Evolutionary conservation across 2,797 vertebrate species (phyloP).

Genomic region (Schizopygopsis malacanthus): DNA sequence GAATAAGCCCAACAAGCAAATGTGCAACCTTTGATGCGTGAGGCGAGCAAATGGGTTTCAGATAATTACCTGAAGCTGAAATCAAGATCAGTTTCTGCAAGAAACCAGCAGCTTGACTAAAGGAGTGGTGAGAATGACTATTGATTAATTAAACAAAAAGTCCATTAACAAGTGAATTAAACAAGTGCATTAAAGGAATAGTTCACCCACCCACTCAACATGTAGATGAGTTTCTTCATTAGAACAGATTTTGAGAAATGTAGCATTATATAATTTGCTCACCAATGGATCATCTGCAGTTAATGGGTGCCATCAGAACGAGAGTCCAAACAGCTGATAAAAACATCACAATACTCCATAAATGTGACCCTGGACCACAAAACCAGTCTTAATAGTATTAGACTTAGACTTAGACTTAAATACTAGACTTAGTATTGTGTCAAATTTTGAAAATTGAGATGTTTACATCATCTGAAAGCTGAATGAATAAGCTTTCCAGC

Average conservation of each 20-base stretch:
- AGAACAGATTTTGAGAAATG: not conserved
- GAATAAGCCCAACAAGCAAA: conserved; percentile 6
- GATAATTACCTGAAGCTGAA: conserved; percentile 32
- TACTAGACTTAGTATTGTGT: no score
- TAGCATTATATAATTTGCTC: not conserved
- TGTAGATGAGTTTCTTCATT: not conserved
- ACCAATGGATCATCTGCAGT: not conserved
- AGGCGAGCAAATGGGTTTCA: conserved; percentile 18
- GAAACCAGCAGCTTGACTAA: conserved; percentile 15
- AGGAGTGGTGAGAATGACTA: conserved; percentile 1
- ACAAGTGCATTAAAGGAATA: not conserved
- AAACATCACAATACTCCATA: not conserved
- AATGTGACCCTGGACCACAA: no score
- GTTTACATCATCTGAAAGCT: no score
- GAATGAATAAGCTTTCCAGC: no score
- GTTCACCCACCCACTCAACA: not conserved
- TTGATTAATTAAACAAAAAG: not conserved
- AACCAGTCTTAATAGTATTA: no score
- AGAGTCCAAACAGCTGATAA: not conserved
- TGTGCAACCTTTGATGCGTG: not conserved
- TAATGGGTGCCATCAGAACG: not conserved
- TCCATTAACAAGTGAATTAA: conserved; percentile 21
- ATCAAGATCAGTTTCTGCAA: not conserved
- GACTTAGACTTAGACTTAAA: no score
- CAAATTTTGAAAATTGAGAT: no score